These are phyloP conservation scores for Anagyrus pseudococci DNA, from an alignment of 2,888 invertebrate species.

Conservation along the genomic window DNA sequence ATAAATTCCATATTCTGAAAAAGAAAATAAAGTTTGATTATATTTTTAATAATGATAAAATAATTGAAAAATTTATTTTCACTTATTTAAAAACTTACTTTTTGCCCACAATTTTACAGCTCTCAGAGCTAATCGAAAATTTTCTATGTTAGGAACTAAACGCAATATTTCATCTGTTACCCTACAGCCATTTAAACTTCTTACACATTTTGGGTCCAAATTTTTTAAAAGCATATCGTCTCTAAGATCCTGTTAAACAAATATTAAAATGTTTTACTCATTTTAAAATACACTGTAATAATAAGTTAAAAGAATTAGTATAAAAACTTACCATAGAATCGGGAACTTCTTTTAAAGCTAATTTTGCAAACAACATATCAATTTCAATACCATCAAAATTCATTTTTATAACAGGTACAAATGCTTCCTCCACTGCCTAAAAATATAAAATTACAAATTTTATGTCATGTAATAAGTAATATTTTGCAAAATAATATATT, in stretches of 20 bases:
- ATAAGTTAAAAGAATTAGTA: too few relatives aligned
- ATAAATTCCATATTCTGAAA: conserved; percentile 91
- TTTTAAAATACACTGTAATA: not conserved
- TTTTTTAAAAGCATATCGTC: conserved; percentile 94
- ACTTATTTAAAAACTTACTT: conserved; percentile 67
- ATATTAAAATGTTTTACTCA: conserved; percentile 13
- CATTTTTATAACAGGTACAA: conserved; percentile 99
- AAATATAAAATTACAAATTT: conserved; percentile 10
- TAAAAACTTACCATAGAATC: conserved; percentile 68
- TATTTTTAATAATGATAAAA: conserved; percentile 10
- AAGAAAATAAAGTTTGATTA: conserved; percentile 37
- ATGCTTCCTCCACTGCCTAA: conserved; percentile 93
- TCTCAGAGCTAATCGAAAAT: conserved; percentile 90
- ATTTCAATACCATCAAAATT: conserved; percentile 98
- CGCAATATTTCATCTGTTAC: conserved; percentile 98
- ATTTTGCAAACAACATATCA: conserved; percentile 95
- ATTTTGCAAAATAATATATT: conserved; percentile 10
- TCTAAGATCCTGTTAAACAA: conserved; percentile 74
- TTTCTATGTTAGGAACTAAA: conserved; percentile 92
- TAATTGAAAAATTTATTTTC: conserved; percentile 41
- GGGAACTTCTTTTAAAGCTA: conserved; percentile 95
- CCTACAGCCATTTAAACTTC: conserved; percentile 96
- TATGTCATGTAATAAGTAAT: not conserved
- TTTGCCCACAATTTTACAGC: conserved; percentile 99
- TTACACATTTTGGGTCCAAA: conserved; percentile 93